Evolutionary conservation across 2,888 invertebrate species (phyloP).

Genomic region (Nymphalis c-album): DNA sequence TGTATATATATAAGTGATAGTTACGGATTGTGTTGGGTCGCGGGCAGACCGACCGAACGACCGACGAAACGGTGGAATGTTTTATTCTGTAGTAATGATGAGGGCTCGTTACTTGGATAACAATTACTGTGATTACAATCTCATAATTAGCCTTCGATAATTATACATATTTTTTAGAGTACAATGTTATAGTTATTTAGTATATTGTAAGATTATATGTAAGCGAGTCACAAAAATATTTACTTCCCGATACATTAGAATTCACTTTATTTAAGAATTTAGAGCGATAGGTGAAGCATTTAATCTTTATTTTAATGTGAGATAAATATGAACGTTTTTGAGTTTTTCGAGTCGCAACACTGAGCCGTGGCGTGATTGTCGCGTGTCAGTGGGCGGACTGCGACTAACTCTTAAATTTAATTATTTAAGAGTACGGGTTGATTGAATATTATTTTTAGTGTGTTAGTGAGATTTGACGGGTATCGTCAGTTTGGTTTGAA

Average conservation of each 20-base stretch:
- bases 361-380: conserved; percentile 30
- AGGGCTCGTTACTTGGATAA: conserved; percentile 79
- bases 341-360: conserved; percentile 54
- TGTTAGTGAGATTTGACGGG: conserved; percentile 67
- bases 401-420: conserved; percentile 28
- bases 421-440: conserved; percentile 49
- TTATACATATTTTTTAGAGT: conserved; percentile 82
- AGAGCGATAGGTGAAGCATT: conserved; percentile 77
- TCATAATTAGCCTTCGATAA: conserved; percentile 81
- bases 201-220: conserved; percentile 72
- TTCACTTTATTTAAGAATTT: conserved; percentile 74
- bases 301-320: conserved; percentile 70
- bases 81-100: conserved; percentile 35
- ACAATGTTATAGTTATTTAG: conserved; percentile 82
- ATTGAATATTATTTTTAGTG: conserved; percentile 58
- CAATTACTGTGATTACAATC: conserved; percentile 81
- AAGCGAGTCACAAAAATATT: conserved; percentile 81
- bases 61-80: conserved; percentile 40
- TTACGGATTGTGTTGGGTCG: conserved; percentile 60
- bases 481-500: conserved; percentile 70
- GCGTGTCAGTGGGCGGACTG: conserved; percentile 23
- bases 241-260: conserved; percentile 74
- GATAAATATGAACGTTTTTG: conserved; percentile 45
- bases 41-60: conserved; percentile 44
- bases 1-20: conserved; percentile 53